Conservation (phyloP, 1,140 invertebrate species). For the Zaprionus taronus region DNA sequence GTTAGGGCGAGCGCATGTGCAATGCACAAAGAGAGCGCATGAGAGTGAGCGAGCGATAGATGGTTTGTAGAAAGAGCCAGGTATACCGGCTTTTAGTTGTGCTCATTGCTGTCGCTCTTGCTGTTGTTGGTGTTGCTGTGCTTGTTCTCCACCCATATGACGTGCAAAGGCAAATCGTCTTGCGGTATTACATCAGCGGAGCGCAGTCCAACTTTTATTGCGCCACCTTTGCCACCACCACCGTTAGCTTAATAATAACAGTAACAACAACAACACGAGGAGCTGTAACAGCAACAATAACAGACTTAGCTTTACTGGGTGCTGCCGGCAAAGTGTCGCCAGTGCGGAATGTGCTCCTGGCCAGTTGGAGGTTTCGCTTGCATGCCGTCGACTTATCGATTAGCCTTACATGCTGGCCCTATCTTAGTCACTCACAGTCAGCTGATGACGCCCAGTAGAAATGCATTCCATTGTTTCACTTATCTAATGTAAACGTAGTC, state of each 20-base stretch:
- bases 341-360: slow-evolving; percentile 53
- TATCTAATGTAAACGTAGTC: slow-evolving; percentile 44
- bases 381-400: slow-evolving; percentile 59
- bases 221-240: slow-evolving; percentile 44
- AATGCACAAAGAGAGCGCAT: slow-evolving; percentile 1
- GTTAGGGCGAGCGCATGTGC: slow-evolving; percentile 43
- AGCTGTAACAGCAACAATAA: slow-evolving; percentile 24
- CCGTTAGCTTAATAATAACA: slow-evolving; percentile 14
- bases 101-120: slow-evolving; percentile 49
- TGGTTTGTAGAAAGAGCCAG: slow-evolving; percentile 7
- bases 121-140: background rate
- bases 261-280: slow-evolving; percentile 16
- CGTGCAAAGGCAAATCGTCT: slow-evolving; percentile 71
- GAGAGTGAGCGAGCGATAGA: slow-evolving; percentile 6
- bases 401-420: slow-evolving; percentile 36
- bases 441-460: slow-evolving; percentile 41
- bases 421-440: slow-evolving; percentile 44
- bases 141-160: slow-evolving; percentile 54
- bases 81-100: slow-evolving; percentile 64
- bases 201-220: slow-evolving; percentile 70
- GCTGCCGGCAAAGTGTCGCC: slow-evolving; percentile 66
- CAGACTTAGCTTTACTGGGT: slow-evolving; percentile 37
- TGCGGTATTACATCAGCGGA: slow-evolving; percentile 80
- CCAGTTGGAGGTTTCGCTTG: slow-evolving; percentile 40
- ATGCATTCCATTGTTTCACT: slow-evolving; percentile 47